A percentile compares a stretch with the other conserved stretches of the same genome.
Conservation (phyloP, 2,113 vertebrate species). For the Hucho hucho region DNA sequence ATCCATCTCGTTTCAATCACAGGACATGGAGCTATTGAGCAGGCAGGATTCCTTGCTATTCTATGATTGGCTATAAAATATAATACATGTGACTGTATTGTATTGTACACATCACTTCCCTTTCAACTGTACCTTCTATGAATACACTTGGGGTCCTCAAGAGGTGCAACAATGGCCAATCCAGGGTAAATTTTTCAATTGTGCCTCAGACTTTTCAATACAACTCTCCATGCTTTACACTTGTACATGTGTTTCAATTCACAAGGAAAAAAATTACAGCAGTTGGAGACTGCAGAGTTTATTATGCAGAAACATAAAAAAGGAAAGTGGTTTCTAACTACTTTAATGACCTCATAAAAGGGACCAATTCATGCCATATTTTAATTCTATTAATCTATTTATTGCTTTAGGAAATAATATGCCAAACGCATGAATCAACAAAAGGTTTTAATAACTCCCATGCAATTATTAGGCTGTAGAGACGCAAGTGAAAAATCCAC, state of each 20-base stretch:
- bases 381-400: background rate
- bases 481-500: background rate
- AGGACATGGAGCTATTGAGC: too few species aligned
- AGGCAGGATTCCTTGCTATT: too few species aligned
- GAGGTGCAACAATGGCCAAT: background rate
- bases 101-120: too few species aligned
- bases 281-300: background rate
- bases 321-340: background rate
- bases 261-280: background rate
- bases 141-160: too few species aligned
- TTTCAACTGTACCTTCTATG: too few species aligned
- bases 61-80: too few species aligned
- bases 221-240: background rate
- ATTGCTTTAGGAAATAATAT: background rate
- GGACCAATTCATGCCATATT: background rate
- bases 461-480: background rate
- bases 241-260: background rate
- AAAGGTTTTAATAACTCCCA: background rate
- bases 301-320: constrained; percentile 1
- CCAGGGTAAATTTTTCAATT: background rate
- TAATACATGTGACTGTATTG: too few species aligned
- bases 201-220: background rate
- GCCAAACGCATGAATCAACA: background rate
- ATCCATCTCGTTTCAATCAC: too few species aligned
- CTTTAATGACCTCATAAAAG: background rate